Percentiles rank a stretch among this genome's conserved stretches.
Conservation (phyloP, 2,888 invertebrate genomes). For the Caenorhabditis japonica region DNA sequence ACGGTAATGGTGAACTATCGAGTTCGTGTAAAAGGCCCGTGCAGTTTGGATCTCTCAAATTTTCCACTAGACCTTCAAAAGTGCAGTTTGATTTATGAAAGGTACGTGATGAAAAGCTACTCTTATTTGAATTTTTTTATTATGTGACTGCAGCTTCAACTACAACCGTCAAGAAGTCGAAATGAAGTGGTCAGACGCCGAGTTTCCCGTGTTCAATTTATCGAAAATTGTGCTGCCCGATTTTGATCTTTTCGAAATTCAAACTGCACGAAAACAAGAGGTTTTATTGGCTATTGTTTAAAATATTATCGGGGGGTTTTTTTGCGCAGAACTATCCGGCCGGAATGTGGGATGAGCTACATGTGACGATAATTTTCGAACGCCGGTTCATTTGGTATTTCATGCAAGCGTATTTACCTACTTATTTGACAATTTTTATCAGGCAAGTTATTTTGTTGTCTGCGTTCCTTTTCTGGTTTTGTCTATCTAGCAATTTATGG, state of each 20-base stretch:
- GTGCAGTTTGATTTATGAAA: slow-evolving; percentile 66
- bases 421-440: slow-evolving; percentile 72
- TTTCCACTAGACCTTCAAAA: slow-evolving; percentile 67
- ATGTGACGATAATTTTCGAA: slow-evolving; percentile 65
- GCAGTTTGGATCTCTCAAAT: slow-evolving; percentile 62
- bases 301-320: neutral
- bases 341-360: slow-evolving; percentile 71
- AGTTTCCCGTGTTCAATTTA: slow-evolving; percentile 53
- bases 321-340: slow-evolving; percentile 70
- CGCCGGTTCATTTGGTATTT: slow-evolving; percentile 72
- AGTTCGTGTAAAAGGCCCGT: slow-evolving; percentile 66
- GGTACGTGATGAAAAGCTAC: slow-evolving; percentile 34
- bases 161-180: slow-evolving; percentile 68
- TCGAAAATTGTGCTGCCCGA: slow-evolving; percentile 66
- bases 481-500: no score
- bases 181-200: slow-evolving; percentile 66
- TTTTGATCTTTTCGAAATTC: slow-evolving; percentile 63
- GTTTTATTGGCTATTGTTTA: slow-evolving; percentile 3
- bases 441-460: slow-evolving; percentile 41
- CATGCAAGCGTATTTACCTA: slow-evolving; percentile 73
- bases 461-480: no score
- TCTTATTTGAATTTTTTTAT: neutral
- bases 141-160: slow-evolving; percentile 59
- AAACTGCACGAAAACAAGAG: slow-evolving; percentile 50
- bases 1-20: slow-evolving; percentile 72